Evolutionary conservation across 2,888 invertebrate species (phyloP), one percentile per base, ranked within the genome.

Genomic region (Malthinus seriepunctatus): DNA sequence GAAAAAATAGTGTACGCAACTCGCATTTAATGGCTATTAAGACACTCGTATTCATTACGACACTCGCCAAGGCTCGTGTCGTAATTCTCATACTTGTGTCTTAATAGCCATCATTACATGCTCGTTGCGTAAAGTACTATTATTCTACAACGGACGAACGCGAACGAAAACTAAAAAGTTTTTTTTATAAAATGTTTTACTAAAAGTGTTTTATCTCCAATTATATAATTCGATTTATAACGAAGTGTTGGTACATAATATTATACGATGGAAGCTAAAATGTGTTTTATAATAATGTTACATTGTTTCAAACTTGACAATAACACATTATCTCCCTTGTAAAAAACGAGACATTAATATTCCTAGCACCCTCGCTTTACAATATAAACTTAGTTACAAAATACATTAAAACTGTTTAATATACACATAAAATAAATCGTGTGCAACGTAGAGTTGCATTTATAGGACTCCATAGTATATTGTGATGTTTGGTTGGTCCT

Each of bases 371-470:
- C 71, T 68, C 69, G 71, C 70, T 71, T 69, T 69, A 72, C 73
- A 73, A 72, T 72, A 75, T 74, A 74, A 75, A 75, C 73, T 73
- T 71, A 70, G 73, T 72, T 73, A 73, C 72, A 71, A 71, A 73
- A 74, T 73, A 71, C 74, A 75, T 75, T 74, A 74, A 74, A 75
- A 73, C 74, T 73, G 73, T 75, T 74, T 74, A 73, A 74, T 73
- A 73, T 69, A 72, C 70, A 71, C 72, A 74, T 75, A 75, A 73
- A 73, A 70, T 72, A 72, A 73, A 74, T 73, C 73, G 73, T 73
- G 71, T 71, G 70, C 69, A 69, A 65, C 70, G 65, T 32, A 64
- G 69, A 69, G 68, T 56, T 67, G 63, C 63, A 63, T 59, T 66
- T 66, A 60, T 67, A 49, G 66, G 63, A 23, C 23, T 23, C 23